Evolutionary conservation across 2,113 vertebrate genomes (phyloP).

Genomic region (Axis porcinus): DNA sequence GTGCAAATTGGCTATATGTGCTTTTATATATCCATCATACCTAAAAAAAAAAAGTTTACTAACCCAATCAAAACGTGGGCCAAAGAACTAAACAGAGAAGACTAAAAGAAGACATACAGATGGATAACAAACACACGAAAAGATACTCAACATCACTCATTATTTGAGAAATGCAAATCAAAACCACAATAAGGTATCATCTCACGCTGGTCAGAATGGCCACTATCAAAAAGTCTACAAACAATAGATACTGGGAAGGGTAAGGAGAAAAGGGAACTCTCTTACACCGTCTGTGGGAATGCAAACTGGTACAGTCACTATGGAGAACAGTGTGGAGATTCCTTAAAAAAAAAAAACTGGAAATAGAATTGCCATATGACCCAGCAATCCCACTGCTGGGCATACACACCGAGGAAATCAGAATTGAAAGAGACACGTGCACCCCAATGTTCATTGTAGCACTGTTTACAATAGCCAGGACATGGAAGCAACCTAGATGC

Average conservation of each 20-base stretch:
- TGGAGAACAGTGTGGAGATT: background rate
- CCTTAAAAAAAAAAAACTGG: background rate
- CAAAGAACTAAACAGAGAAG: background rate
- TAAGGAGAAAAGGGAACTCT: background rate
- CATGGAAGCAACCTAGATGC: background rate
- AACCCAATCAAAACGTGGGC: rapidly evolving
- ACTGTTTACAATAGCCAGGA: background rate
- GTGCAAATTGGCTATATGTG: background rate
- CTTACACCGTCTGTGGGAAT: background rate
- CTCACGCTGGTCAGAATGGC: background rate
- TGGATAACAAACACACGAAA: background rate
- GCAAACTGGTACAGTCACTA: background rate
- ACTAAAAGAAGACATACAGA: background rate
- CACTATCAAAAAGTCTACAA: background rate
- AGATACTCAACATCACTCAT: background rate
- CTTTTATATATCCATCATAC: background rate
- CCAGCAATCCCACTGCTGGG: background rate
- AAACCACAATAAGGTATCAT: background rate
- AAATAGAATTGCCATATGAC: background rate
- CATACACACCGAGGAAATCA: background rate
- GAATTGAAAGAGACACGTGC: background rate
- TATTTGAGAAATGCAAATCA: background rate
- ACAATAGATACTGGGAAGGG: background rate
- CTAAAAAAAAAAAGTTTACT: background rate
- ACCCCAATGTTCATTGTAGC: rapidly evolving